Base-by-base conservation (phyloP, 2,888 invertebrate species). In the Dasysyrphus tricinctus region DNA sequence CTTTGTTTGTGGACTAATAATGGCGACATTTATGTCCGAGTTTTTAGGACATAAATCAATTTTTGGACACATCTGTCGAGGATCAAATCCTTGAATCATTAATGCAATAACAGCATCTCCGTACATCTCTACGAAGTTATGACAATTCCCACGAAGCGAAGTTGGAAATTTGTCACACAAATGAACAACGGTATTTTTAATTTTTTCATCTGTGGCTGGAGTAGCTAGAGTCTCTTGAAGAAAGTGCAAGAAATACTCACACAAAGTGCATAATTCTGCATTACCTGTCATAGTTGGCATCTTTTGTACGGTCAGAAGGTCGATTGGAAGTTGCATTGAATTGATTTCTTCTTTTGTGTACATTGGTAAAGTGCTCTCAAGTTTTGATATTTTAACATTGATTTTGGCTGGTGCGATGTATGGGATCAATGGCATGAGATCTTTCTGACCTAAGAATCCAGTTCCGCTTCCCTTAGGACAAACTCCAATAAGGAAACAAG, bases 201-300 rank as follows among this genome's bases (percentile, higher is more conserved):
- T 95, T 89, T 95, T 93, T 9, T 95, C 96, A 93, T 96, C 96
- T 11, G 94, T 96, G 44, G 91, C 92, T 2, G 95, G 95, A 88
- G 95, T 94, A 74, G 96, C 96, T 88, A 97, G 93, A 19, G 94
- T 94, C 69, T 95, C 94, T 91, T 97, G 97, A 59, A 97, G 89
- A 88, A 95, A 96, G 90, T 97, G 97, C 89, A 97, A 92, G 92
- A 97, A 93, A 92, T 97, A 97, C 92, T 97, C 95, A 90, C 98
- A 98, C 91, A 97, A 94, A 37, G 95, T 94, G 91, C 98, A 97
- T 1, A 93, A 91, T 88, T 91, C 88, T 12, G 92, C 95, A 90
- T 89, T 94, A 93, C 90, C 91, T 83, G 90, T 92, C 8, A 90
- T 76, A 69, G 79, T 54, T 4, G 92, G 90, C 90, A 91, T 89